Conservation (phyloP, 2,113 vertebrate genomes). For the Pomatorhinus ruficollis region DNA sequence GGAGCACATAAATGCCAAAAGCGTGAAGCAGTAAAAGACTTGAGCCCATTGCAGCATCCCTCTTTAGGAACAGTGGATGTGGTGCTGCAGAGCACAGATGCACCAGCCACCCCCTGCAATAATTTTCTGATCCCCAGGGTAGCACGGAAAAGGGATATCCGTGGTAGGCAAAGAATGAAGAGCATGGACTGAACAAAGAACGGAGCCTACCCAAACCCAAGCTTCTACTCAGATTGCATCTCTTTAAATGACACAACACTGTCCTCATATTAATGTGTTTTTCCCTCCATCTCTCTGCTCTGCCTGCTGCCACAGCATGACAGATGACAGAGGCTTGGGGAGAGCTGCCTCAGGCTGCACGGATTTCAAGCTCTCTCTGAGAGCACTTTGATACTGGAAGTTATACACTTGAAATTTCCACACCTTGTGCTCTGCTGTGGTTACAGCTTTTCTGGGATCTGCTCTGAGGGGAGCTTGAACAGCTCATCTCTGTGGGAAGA, state of each 20-base stretch:
- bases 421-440: not conserved
- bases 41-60: not conserved
- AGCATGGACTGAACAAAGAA: not conserved
- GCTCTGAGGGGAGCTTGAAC: not conserved
- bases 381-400: conserved; percentile 75
- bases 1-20: not conserved
- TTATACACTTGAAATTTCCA: conserved; percentile 63
- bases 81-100: not conserved
- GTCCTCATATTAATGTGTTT: conserved; percentile 68
- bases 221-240: not conserved
- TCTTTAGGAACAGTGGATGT: rapidly evolving
- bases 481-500: not conserved
- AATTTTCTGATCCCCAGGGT: not conserved
- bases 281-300: conserved; percentile 55
- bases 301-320: conserved; percentile 60
- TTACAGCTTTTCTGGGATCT: not conserved
- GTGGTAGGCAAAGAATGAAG: not conserved
- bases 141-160: not conserved
- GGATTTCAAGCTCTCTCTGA: conserved; percentile 65
- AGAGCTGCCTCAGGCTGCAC: conserved; percentile 75
- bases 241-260: conserved; percentile 65
- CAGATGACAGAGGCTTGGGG: conserved; percentile 72
- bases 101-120: not conserved
- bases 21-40: not conserved
- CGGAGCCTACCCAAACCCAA: not conserved